A percentile compares a stretch with the other conserved stretches of the same genome.
These are phyloP conservation scores for Pelobates cultripes DNA, from an alignment of 2,797 vertebrate genomes.

Conservation along the genomic window DNA sequence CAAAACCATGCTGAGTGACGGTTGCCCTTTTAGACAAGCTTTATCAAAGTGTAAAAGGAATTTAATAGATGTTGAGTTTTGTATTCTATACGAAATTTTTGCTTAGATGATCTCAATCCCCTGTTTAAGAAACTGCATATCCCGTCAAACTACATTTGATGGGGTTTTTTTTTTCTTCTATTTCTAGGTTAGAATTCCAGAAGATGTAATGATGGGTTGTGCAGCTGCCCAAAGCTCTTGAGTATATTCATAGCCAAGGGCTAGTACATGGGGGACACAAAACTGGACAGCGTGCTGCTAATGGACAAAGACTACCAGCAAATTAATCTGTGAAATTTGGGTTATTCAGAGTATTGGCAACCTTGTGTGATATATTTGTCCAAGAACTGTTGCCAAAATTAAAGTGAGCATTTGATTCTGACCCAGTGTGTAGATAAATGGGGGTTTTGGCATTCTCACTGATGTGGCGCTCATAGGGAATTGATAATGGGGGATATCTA, in stretches of 20 bases:
- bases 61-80: too few species aligned
- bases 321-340: constrained; percentile 80
- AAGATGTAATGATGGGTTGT: constrained; percentile 75
- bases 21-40: too few species aligned
- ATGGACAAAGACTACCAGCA: constrained; percentile 61
- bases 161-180: neutral
- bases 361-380: constrained; percentile 79
- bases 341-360: constrained; percentile 76
- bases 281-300: constrained; percentile 71
- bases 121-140: too few species aligned
- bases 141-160: too few species aligned
- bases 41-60: too few species aligned
- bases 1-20: too few species aligned
- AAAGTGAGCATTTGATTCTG: constrained; percentile 63
- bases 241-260: constrained; percentile 77
- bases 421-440: constrained; percentile 78
- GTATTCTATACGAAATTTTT: too few species aligned
- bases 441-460: constrained; percentile 76
- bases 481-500: neutral
- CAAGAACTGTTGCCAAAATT: constrained; percentile 68
- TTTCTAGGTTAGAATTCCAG: constrained; percentile 76
- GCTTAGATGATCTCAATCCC: too few species aligned
- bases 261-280: constrained; percentile 79
- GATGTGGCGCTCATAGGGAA: constrained; percentile 33
- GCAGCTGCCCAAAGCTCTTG: constrained; percentile 76